phyloP scores from a whole-genome alignment of 2,113 vertebrate species.

The Meleagris gallopavo region DNA sequence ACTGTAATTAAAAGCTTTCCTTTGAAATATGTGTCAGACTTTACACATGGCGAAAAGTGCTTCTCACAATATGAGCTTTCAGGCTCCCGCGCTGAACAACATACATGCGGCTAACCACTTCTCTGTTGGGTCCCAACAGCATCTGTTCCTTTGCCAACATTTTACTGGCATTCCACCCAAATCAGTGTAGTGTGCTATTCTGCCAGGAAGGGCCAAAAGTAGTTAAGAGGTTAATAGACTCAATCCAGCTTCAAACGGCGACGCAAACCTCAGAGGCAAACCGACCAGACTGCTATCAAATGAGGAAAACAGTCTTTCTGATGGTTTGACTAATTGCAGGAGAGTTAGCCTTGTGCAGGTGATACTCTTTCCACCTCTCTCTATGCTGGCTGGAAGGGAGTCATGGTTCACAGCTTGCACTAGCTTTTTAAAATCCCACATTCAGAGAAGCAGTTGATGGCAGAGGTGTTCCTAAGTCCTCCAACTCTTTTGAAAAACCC shows the following conservation, averaged over 20 bases:
- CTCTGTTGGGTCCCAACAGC: conserved; percentile 51
- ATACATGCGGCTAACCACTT: conserved; percentile 61
- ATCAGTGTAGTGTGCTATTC: not conserved
- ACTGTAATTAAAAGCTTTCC: conserved; percentile 62
- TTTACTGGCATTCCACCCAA: conserved; percentile 39
- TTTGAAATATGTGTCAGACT: conserved; percentile 71
- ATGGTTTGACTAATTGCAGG: conserved; percentile 46
- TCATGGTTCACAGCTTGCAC: not conserved
- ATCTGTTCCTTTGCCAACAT: conserved; percentile 58
- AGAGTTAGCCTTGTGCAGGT: not conserved
- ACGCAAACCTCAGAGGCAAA: not conserved
- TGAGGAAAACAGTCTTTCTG: conserved; percentile 48
- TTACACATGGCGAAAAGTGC: conserved; percentile 55
- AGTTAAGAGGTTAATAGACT: conserved; percentile 59
- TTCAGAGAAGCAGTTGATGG: not conserved
- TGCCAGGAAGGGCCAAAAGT: conserved; percentile 53
- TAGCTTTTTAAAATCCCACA: not conserved
- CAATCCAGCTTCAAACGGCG: not conserved
- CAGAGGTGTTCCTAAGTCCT: not conserved
- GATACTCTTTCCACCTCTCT: not conserved
- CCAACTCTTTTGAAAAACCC: not conserved
- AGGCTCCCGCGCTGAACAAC: conserved; percentile 9
- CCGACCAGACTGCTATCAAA: not conserved
- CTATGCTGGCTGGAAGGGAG: not conserved
- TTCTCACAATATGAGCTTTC: conserved; percentile 63